Evolutionary conservation across 2,888 invertebrate genomes (phyloP).

Genomic region (Thumatha senex): DNA sequence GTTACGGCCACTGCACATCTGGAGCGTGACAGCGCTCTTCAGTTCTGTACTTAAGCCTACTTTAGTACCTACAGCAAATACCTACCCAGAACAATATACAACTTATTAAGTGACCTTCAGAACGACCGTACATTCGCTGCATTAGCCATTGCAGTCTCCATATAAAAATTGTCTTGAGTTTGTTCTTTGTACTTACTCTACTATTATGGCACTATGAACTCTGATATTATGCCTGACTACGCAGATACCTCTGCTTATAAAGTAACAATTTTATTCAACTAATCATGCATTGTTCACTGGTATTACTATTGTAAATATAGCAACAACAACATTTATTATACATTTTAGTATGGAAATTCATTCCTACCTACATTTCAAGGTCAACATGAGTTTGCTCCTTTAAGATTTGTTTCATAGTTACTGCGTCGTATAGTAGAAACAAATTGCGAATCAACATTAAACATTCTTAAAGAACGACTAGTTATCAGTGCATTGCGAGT

Average conservation of each 20-base stretch:
- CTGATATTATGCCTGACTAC: too few relatives aligned
- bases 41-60: neutral
- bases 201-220: too few relatives aligned
- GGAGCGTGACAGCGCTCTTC: constrained; percentile 42
- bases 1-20: constrained; percentile 53
- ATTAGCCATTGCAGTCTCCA: too few relatives aligned
- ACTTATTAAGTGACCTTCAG: neutral
- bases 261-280: too few relatives aligned
- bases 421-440: constrained; percentile 52
- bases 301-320: too few relatives aligned
- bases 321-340: too few relatives aligned
- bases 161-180: too few relatives aligned
- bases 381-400: constrained; percentile 24
- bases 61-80: neutral
- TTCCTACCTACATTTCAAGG: constrained; percentile 18
- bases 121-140: too few relatives aligned
- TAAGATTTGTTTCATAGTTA: constrained; percentile 33
- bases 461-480: constrained; percentile 57
- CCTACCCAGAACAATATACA: constrained; percentile 3
- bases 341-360: neutral
- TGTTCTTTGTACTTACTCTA: too few relatives aligned
- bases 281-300: too few relatives aligned
- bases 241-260: too few relatives aligned
- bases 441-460: constrained; percentile 58
- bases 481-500: constrained; percentile 64